phyloP scores from a whole-genome alignment of 2,888 invertebrate species.

The Cryptops parisi region DNA sequence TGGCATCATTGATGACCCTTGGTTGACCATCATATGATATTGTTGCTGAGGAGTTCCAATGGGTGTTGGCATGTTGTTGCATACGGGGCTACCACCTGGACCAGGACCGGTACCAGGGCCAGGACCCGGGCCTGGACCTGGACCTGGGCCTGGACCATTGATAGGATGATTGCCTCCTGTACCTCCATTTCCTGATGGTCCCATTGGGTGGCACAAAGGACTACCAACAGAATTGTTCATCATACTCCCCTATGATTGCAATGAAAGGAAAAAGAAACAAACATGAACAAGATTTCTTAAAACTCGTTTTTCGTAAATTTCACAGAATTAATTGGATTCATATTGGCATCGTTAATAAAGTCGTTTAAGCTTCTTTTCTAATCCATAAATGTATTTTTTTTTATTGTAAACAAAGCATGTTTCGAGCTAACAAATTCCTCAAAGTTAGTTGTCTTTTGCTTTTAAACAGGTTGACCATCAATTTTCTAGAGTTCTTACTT shows the following conservation, averaged over 20 bases:
- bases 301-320: background rate
- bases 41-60: constrained; percentile 16
- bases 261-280: background rate
- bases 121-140: background rate
- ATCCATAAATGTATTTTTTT: background rate
- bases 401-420: no score
- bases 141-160: background rate
- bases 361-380: background rate
- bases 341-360: background rate
- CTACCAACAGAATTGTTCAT: constrained; percentile 4
- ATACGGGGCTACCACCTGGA: constrained; percentile 2
- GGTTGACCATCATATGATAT: constrained; percentile 14
- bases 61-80: constrained; percentile 18
- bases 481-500: no score
- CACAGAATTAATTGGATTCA: background rate
- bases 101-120: background rate
- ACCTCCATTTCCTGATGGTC: constrained; percentile 4
- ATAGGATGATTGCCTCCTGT: background rate
- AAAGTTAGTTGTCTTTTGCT: no score
- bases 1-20: background rate
- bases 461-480: no score
- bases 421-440: no score
- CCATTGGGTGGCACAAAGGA: constrained; percentile 11
- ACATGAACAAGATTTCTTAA: background rate
- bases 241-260: constrained; percentile 8